A percentile compares a stretch with the other conserved stretches of the same genome.
These are phyloP conservation scores for Rhinichthys osculus DNA, from an alignment of 2,797 vertebrate genomes.

Conservation along the genomic window DNA sequence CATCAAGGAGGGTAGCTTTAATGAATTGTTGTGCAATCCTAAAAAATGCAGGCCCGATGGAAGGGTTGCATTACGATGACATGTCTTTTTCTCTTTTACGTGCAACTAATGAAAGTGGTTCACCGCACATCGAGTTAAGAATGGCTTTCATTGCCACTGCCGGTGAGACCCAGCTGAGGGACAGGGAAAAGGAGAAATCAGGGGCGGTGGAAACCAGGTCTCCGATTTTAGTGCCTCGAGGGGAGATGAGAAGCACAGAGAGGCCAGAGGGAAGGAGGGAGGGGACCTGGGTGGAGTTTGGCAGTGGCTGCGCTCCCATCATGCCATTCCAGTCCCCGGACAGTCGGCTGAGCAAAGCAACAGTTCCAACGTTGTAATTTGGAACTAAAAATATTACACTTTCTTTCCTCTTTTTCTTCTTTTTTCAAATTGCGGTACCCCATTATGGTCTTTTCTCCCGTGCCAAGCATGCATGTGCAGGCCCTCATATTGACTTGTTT, in stretches of 20 bases:
- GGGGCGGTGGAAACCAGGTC: constrained; percentile 70
- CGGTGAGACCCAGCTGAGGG: constrained; percentile 38
- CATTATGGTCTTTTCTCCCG: constrained; percentile 80
- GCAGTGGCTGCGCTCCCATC: constrained; percentile 76
- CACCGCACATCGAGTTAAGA: constrained; percentile 56
- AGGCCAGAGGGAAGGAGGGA: constrained; percentile 75
- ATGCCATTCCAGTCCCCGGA: constrained; percentile 85
- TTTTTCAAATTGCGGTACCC: constrained; percentile 78
- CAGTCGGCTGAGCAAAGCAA: constrained; percentile 81
- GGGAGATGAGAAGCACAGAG: constrained; percentile 72
- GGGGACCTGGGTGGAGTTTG: constrained; percentile 79
- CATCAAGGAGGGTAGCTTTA: constrained; percentile 59
- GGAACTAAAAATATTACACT: constrained; percentile 87
- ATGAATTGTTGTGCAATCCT: constrained; percentile 43
- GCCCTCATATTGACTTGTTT: constrained; percentile 74
- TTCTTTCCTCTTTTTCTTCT: constrained; percentile 82
- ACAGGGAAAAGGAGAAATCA: constrained; percentile 45
- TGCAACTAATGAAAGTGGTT: constrained; percentile 63
- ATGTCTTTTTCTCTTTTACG: constrained; percentile 56
- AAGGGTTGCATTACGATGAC: constrained; percentile 44
- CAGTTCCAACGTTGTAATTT: constrained; percentile 88
- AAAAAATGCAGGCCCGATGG: constrained; percentile 50
- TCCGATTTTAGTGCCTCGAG: constrained; percentile 63
- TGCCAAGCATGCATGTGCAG: constrained; percentile 81
- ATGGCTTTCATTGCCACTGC: constrained; percentile 37